Base-by-base conservation (phyloP, 2,797 vertebrate species). In the Liparis tanakae region DNA sequence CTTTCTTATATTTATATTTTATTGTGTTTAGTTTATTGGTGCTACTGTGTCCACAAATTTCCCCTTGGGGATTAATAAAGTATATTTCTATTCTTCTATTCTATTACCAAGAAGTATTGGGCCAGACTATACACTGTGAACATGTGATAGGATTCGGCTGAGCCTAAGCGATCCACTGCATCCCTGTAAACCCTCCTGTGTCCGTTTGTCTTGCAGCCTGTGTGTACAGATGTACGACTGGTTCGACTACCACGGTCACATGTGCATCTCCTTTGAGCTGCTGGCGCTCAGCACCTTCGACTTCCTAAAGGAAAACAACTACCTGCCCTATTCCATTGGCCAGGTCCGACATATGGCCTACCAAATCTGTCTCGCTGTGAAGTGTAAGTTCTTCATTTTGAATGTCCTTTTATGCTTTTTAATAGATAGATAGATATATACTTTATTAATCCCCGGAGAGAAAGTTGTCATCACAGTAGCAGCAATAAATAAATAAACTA, bases 221-320 rank as follows among this genome's bases (percentile, higher is more conserved):
- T 99, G 98, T 81, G 97, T 99, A 58, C 96, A 95, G 95, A 99
- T 99, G 98, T 99, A 95, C 70, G 98, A 99, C 94, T 99, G 98
- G 98, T 99, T 99, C 50, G 98, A 99, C 93, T 99, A 98, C 87
- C 98, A 99, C 0, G 98, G 98, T 74, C 98, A 99, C 93, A 99
- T 99, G 97, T 99, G 98, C 81, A 95, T 99, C 90, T 98, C 97
- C 79, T 99, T 99, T 44, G 97, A 99, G 89, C 94, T 99, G 63
- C 94, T 99, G 46, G 97, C 98, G 39, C 96, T 99, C 86, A 99
- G 98, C 95, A 99, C 98, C 70, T 99, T 99, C 3, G 98, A 99
- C 90, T 99, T 99, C 88, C 94, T 99, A 67, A 99, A 99, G 90
- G 98, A 99, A 86, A 99, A 99, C 95, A 99, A 98, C 93, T 99